These are phyloP conservation scores for Podiceps cristatus DNA, from an alignment of 2,113 vertebrate species.

Conservation along the genomic window DNA sequence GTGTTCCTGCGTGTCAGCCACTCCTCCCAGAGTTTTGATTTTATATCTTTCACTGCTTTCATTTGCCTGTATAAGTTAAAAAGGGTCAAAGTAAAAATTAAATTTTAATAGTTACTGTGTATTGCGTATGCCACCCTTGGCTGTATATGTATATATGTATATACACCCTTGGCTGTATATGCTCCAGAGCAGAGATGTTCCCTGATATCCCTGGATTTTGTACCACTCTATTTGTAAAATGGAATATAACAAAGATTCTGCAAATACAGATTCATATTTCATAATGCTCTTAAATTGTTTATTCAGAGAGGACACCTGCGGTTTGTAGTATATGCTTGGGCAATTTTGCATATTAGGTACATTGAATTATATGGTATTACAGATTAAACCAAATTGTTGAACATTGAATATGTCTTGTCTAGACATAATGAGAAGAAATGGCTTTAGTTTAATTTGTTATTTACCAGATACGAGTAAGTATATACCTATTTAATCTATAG, in stretches of 20 bases:
- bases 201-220: neutral
- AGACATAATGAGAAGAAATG: neutral
- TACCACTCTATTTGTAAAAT: neutral
- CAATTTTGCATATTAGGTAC: neutral
- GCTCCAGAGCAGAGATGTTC: neutral
- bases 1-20: no score
- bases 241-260: neutral
- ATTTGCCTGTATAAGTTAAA: neutral
- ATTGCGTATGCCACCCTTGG: neutral
- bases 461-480: neutral
- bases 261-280: neutral
- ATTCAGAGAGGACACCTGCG: neutral
- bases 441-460: neutral
- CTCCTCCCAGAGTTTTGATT: no score
- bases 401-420: neutral
- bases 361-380: neutral
- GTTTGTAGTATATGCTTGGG: neutral
- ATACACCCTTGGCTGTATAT: neutral
- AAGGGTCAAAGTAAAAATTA: neutral
- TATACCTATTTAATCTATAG: neutral
- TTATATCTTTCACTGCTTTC: neutral
- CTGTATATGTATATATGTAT: neutral
- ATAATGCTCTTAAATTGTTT: neutral
- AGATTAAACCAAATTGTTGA: neutral
- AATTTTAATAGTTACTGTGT: neutral